phyloP scores from a whole-genome alignment of 2,888 invertebrate species.

The Lissonota sp. region DNA sequence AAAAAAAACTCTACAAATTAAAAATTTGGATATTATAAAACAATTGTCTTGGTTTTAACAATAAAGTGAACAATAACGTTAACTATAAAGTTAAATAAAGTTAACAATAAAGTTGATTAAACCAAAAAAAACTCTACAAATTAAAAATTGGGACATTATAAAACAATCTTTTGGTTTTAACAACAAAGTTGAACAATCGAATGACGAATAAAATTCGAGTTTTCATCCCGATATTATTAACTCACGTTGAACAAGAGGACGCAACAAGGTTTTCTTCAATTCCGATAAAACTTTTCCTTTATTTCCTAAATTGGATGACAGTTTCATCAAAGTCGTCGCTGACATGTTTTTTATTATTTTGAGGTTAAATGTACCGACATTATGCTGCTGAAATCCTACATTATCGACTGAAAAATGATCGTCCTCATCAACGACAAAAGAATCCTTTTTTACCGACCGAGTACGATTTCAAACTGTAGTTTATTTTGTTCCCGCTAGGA shows the following conservation, averaged over 20 bases:
- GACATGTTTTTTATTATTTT: constrained; percentile 65
- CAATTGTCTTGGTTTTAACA: too few relatives aligned
- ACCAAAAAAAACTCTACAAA: too few relatives aligned
- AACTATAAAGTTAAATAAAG: too few relatives aligned
- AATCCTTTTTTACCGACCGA: not conserved
- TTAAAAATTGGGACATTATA: too few relatives aligned
- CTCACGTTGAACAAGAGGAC: constrained; percentile 80
- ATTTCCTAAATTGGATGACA: constrained; percentile 73
- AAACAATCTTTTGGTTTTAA: too few relatives aligned
- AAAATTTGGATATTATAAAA: too few relatives aligned
- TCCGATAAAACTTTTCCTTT: constrained; percentile 77
- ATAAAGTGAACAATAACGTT: too few relatives aligned
- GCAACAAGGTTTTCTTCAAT: constrained; percentile 77
- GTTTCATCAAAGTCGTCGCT: constrained; percentile 73
- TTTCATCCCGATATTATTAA: constrained; percentile 30
- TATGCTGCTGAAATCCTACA: not conserved
- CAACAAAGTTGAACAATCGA: not conserved
- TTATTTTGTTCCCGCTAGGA: not conserved
- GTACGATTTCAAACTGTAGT: not conserved
- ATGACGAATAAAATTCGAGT: not conserved
- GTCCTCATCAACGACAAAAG: too few relatives aligned
- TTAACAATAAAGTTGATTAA: too few relatives aligned
- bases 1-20: too few relatives aligned
- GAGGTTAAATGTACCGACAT: too few relatives aligned
- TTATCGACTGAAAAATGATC: too few relatives aligned